Conservation (phyloP, 2,797 vertebrate species). For the Macroramphosus scolopax region DNA sequence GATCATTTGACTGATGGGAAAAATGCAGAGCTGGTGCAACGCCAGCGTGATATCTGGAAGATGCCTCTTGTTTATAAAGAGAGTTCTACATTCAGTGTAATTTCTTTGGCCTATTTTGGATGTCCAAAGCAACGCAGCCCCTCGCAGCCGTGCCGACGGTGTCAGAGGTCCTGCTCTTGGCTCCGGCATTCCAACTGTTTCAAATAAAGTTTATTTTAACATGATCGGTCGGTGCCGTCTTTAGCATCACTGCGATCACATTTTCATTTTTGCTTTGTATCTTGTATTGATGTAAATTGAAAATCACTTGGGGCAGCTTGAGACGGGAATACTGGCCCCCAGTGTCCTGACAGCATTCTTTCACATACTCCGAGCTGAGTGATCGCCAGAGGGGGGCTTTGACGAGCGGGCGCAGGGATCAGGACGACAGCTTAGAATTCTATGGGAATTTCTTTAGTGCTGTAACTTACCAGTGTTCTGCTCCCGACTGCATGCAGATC, state of each 20-base stretch:
- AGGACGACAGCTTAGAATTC: constrained; percentile 60
- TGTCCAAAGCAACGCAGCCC: constrained; percentile 38
- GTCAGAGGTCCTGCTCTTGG: constrained; percentile 45
- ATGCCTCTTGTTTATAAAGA: constrained; percentile 50
- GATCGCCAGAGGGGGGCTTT: constrained; percentile 58
- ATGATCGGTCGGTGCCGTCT: constrained; percentile 19
- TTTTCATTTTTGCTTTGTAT: constrained; percentile 38
- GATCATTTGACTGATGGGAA: constrained; percentile 45
- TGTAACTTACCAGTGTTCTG: constrained; percentile 20
- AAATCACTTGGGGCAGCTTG: constrained; percentile 14
- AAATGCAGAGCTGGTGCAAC: constrained; percentile 33
- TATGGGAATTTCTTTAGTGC: constrained; percentile 64
- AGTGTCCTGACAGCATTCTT: constrained; percentile 72
- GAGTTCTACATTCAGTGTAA: constrained; percentile 48
- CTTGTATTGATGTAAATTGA: constrained; percentile 29
- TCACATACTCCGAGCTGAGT: constrained; percentile 71
- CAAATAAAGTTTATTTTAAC: constrained; percentile 50
- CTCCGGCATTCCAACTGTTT: constrained; percentile 28
- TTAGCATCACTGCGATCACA: constrained; percentile 9
- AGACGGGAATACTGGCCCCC: constrained; percentile 62
- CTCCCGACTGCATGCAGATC: constrained; percentile 23
- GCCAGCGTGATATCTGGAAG: constrained; percentile 56
- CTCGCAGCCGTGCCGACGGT: constrained; percentile 32
- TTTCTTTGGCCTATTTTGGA: constrained; percentile 53
- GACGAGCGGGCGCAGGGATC: constrained; percentile 42